Percentiles rank a stretch among this genome's conserved stretches.
These are phyloP conservation scores for Orchesella cincta DNA, from an alignment of 1,140 invertebrate genomes.

Conservation along the genomic window DNA sequence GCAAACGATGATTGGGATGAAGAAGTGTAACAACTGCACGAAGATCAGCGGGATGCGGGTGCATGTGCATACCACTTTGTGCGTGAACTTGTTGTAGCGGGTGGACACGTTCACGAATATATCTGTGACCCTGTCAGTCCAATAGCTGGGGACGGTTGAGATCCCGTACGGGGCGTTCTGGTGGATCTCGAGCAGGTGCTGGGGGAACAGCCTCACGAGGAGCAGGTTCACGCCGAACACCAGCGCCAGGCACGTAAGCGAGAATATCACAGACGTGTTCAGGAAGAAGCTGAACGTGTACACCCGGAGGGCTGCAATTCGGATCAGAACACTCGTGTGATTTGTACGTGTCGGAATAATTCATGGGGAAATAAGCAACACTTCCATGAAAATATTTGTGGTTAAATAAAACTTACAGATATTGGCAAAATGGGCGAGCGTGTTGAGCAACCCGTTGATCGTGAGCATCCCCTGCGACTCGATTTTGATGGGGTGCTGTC, in stretches of 20 bases:
- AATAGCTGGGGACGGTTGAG: not conserved
- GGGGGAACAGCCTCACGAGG: not conserved
- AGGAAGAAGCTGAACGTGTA: not conserved
- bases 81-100: not conserved
- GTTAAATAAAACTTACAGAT: constrained; percentile 15
- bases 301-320: not conserved
- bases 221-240: not conserved
- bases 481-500: not conserved
- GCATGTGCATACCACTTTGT: not conserved
- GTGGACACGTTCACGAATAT: not conserved
- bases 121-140: not conserved
- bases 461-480: not conserved
- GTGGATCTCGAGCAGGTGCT: not conserved
- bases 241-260: not conserved
- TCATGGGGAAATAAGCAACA: too few species aligned
- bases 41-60: not conserved
- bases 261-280: not conserved
- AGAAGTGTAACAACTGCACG: not conserved
- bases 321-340: too few species aligned
- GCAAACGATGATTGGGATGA: not conserved
- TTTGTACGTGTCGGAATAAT: too few species aligned
- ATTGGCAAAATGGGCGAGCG: not conserved
- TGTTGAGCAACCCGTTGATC: not conserved
- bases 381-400: too few species aligned
- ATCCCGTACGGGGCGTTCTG: not conserved